These are phyloP conservation scores for Podabrus alpinus DNA, from an alignment of 2,888 invertebrate species.

Conservation along the genomic window DNA sequence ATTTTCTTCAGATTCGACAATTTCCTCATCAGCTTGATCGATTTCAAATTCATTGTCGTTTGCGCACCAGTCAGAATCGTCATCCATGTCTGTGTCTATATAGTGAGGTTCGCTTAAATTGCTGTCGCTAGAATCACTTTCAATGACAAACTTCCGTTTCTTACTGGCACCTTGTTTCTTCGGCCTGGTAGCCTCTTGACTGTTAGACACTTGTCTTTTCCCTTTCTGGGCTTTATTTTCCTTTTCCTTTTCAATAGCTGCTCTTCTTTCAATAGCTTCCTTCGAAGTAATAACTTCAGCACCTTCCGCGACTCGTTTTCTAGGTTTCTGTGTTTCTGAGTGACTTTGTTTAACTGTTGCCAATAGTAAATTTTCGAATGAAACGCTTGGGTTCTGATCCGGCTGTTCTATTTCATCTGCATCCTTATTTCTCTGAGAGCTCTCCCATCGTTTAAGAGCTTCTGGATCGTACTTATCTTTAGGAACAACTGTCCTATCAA, in stretches of 20 bases:
- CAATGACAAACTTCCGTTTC: no score
- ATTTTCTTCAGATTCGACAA: no score
- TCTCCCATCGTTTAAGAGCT: not conserved
- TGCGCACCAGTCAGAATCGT: no score
- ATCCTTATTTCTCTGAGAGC: not conserved
- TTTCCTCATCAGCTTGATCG: no score
- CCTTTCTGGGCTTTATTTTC: not conserved
- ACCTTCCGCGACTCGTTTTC: not conserved
- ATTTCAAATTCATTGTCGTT: no score
- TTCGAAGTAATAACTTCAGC: not conserved
- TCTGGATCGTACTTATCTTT: not conserved
- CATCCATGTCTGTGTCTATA: no score
- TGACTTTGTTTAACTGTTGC: not conserved
- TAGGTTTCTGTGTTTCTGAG: not conserved
- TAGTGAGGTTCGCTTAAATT: no score
- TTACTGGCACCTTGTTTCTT: no score
- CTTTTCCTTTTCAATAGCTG: not conserved
- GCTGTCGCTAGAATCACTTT: no score
- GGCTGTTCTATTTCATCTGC: not conserved
- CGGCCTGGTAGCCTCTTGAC: not conserved
- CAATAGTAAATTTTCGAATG: not conserved
- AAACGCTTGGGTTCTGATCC: not conserved
- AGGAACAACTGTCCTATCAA: not conserved
- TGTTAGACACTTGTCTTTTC: not conserved
- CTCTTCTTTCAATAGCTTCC: not conserved